These are phyloP conservation scores for Sabellastarte sp. DNA, from an alignment of 2,888 invertebrate genomes.

Conservation along the genomic window DNA sequence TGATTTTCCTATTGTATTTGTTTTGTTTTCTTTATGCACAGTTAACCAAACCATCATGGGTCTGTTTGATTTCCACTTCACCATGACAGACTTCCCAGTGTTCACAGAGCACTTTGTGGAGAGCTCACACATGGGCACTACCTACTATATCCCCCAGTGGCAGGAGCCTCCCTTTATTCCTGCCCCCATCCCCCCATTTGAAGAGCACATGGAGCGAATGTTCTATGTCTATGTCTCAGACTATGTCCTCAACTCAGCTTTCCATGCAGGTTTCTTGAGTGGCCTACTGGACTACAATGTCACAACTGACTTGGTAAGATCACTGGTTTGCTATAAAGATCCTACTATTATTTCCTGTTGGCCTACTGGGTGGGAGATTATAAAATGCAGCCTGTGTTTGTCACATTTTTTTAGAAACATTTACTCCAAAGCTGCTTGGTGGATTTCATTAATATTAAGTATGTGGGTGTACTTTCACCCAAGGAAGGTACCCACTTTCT, in stretches of 20 bases:
- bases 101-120: not conserved
- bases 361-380: no score
- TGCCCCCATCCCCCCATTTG: conserved; percentile 6
- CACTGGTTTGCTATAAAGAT: no score
- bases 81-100: not conserved
- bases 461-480: no score
- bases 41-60: no score
- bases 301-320: conserved; percentile 4
- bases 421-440: no score
- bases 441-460: no score
- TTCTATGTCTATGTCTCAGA: conserved; percentile 10
- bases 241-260: conserved; percentile 10
- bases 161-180: conserved; percentile 12
- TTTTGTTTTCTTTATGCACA: no score
- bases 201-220: conserved; percentile 6
- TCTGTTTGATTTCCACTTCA: not conserved
- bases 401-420: no score
- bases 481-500: no score
- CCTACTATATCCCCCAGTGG: not conserved
- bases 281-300: conserved; percentile 10
- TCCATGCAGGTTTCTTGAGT: conserved; percentile 7
- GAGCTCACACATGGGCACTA: not conserved
- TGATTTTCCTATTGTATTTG: no score
- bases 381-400: no score
- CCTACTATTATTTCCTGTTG: no score